Conservation (phyloP, 2,113 vertebrate genomes). For the Shinisaurus crocodilurus region DNA sequence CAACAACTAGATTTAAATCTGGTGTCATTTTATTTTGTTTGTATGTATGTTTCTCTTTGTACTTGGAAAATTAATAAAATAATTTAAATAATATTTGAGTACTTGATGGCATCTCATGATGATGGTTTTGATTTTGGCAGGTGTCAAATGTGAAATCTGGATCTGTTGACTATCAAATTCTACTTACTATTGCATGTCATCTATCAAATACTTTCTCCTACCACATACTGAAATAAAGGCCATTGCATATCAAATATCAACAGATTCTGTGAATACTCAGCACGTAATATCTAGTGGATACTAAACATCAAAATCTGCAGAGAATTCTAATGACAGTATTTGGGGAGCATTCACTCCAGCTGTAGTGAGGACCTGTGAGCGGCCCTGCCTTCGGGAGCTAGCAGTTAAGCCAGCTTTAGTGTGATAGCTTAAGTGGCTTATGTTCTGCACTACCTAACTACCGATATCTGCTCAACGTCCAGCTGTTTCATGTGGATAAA, state of each 20-base stretch:
- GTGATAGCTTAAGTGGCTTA: not conserved
- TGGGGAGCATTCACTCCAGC: not conserved
- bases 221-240: not conserved
- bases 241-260: not conserved
- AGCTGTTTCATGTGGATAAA: conserved; percentile 11
- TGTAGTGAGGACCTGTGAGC: not conserved
- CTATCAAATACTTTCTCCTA: not conserved
- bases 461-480: conserved; percentile 19
- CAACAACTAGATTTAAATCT: no score
- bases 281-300: not conserved
- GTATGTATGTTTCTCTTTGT: no score
- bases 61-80: no score
- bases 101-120: not conserved
- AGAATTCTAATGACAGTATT: not conserved
- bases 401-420: not conserved
- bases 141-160: not conserved
- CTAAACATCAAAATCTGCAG: not conserved
- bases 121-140: not conserved
- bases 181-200: not conserved
- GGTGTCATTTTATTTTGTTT: no score
- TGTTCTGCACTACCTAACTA: not conserved
- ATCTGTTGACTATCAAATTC: not conserved
- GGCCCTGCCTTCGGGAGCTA: not conserved
- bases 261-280: not conserved
- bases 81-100: not conserved